Evolutionary conservation across 1,140 invertebrate species (phyloP), one percentile per base, ranked within the genome.

Genomic region (Eueides isabella): DNA sequence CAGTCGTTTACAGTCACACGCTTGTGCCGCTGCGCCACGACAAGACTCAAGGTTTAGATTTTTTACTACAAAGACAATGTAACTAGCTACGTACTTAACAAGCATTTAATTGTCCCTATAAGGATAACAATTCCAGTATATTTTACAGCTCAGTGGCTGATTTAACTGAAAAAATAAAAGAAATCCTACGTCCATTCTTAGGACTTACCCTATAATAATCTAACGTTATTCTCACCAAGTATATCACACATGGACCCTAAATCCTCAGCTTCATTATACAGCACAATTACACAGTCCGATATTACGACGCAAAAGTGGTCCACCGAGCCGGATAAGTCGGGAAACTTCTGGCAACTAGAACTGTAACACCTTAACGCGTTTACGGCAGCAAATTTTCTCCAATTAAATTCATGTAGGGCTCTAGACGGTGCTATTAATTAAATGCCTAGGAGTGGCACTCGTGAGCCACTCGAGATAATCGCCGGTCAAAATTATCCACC

Each of bases 341-440:
- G n/a, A 41, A 64, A 76, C 71, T 79, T 76, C 61, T 71, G 72
- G 62, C 66, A 72, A 78, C 67, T 66, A 62, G 61, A 73, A 77
- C 75, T 76, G 72, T 72, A 76, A 64, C 72, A 78, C 68, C 68
- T 74, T 41, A 23, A 65, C 44, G 65, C 75, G 67, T 77, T 63
- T 48, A 67, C 38, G 19, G 63, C 38, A 71, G 65, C 77, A 80
- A 81, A 83, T 83, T 85, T 84, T 79, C 84, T 80, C 80, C 85
- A 88, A 87, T 88, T 87, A 85, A 87, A 86, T 87, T 80, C 75
- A 78, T 79, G 86, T 80, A 84, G 78, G 78, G 74, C 75, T 78
- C 74, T 77, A 66, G 73, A 86, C 80, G 74, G 80, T 80, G 79
- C 76, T 81, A 81, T 85, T 89, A 87, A 89, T 89, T 87, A 87